A percentile compares a stretch with the other conserved stretches of the same genome.
These are phyloP conservation scores for Ceyx erithaca DNA, from an alignment of 2,797 vertebrate genomes.

Conservation along the genomic window DNA sequence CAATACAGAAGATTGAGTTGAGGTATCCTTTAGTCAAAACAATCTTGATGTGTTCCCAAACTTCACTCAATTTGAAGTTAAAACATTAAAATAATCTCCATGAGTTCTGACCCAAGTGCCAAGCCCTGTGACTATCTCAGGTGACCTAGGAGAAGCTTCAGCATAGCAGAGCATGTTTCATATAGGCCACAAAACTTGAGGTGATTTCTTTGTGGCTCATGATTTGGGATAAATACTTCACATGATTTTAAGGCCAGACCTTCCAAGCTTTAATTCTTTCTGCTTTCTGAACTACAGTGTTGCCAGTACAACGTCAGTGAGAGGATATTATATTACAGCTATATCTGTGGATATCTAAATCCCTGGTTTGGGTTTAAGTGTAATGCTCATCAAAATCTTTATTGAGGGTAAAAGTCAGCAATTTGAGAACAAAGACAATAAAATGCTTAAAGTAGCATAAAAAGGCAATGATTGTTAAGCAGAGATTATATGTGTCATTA, in stretches of 20 bases:
- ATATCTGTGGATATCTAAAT: constrained; percentile 3
- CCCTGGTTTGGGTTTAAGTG: not conserved
- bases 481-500: constrained; percentile 23
- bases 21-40: not conserved
- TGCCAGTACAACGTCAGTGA: not conserved
- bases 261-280: not conserved
- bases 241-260: not conserved
- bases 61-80: not conserved
- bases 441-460: constrained; percentile 23
- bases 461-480: constrained; percentile 19
- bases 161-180: not conserved
- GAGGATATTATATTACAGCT: not conserved
- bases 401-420: constrained; percentile 21
- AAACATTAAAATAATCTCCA: not conserved
- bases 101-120: not conserved
- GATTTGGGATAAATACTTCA: constrained; percentile 24
- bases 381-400: constrained; percentile 28
- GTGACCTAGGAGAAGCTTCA: not conserved
- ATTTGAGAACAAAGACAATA: constrained; percentile 17
- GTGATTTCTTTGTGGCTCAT: constrained; percentile 8
- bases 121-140: not conserved
- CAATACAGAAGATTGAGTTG: not conserved
- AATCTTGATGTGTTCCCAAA: not conserved
- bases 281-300: not conserved
- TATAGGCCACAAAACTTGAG: not conserved